Base-by-base conservation (phyloP, 2,888 invertebrate genomes). In the Periphyllus acericola region DNA sequence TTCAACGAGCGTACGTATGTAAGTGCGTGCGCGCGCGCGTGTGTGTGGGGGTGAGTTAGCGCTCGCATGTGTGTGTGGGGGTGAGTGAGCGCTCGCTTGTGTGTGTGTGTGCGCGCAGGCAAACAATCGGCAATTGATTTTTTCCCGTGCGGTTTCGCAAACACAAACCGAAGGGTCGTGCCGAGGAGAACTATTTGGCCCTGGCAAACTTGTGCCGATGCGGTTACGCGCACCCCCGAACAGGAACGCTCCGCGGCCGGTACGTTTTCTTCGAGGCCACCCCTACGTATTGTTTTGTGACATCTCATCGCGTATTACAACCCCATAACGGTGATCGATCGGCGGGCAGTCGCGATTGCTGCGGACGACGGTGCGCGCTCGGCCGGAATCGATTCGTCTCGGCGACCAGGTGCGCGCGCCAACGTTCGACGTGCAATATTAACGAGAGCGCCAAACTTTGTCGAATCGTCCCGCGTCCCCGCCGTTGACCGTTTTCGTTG, bases 191-290 rank as follows among this genome's bases (percentile, higher is more conserved):
- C 21, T 60, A 9, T 83, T 83, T 75, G 74, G 75, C 83, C 75
- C n/a, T n/a, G 21, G 60, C 29, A 83, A 83, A 83, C 60, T 60
- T 75, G 75, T 75, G 60, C 83, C 83, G 66, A 83, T 60, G 36
- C 83, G 60, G 83, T 60, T 46, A 32, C 14, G 11, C n/a, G 32
- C 36, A 29, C 60, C 60, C 4, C 68, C 6, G 8, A n/a, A 0
- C 68, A 25, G 1, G 29, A n/a, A n/a, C 8, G 29, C n/a, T 21
- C n/a, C 11, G 68, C n/a, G 29, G 17, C 25, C 25, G 60, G 4
- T 9, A 5, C 60, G 8, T 19, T 60, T 60, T 25, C n/a, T 52
- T 52, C 3, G 5, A 60, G 21, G 21, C 60, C 4, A 60, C 25
- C n/a, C n/a, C n/a, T n/a, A n/a, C n/a, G n/a, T n/a, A n/a, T n/a